Evolutionary conservation across 2,797 vertebrate genomes (phyloP), one percentile per base, ranked within the genome.

Genomic region (Pristis pectinata): DNA sequence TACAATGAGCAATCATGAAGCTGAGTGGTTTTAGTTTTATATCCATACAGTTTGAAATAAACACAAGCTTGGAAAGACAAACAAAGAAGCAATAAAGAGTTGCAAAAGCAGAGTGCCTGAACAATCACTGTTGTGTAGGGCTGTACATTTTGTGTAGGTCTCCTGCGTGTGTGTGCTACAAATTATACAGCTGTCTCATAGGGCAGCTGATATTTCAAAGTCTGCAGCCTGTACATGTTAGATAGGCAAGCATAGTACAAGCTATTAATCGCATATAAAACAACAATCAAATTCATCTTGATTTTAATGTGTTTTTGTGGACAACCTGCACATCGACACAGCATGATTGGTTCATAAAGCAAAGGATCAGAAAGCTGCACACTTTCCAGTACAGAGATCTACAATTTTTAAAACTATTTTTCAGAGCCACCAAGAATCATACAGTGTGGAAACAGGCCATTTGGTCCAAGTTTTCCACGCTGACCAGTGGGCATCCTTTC

Each of bases 171-270:
- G 49, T 56, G 49, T 85, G 82, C 83, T 87, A 17, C 27, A 59
- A 59, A 59, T 56, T 87, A 56, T 85, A 56, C 82, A 56, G 49
- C 13, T 85, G 49, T 85, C 49, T 34, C 49, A 56, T 34, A 30
- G 13, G 53, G 30, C 53, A 87, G 87, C 53, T 17, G 82, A 34
- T 30, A 59, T 85, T 56, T 85, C 49, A 83, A 27, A 83, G 49
- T 10, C 49, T 59, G 27, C 83, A 34, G 83, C 4, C 83, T 56
- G 83, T 59, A 87, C 30, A 13, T 30, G 53, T 34, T 87, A 87
- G 83, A 87, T 87, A 87, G 83, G 83, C 53, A 87, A 56, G 53
- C 83, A 87, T 87, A 56, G 0, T 87, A 59, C 27, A 59, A 87
- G 30, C 53, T 8, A 87, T 56, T 59, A 59, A 87, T 87, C 30